Evolutionary conservation across 2,888 invertebrate species (phyloP), one percentile per base, ranked within the genome.

Genomic region (Pollenia amentaria): DNA sequence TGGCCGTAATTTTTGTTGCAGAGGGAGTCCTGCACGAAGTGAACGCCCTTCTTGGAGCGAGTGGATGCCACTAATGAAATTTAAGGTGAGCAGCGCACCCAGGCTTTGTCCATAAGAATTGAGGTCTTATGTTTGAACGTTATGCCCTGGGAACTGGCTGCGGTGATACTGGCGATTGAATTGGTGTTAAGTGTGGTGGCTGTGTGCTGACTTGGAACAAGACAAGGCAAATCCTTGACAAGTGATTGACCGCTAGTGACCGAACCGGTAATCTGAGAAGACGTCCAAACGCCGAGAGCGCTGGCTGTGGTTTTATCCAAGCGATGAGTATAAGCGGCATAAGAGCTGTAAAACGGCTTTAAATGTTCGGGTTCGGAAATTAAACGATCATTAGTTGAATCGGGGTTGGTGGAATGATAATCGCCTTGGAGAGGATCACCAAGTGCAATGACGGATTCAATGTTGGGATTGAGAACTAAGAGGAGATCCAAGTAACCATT

Each of bases 31-130:
- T 21, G 12, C 2, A 55, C 55, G 18, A 55, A 55, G 16, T 55
- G 55, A 16, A 55, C 7, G 21, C 55, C 55, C 4, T 3, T 18
- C 7, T 16, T n/a, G 10, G 55, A 55, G 16, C 55, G 16, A 6
- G 55, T 55, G 10, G 16, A 16, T 3, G 55, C 55, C 12, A 55
- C 55, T 18, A 55, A 21, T 8, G 55, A 55, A 8, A 55, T 55
- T 14, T 55, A 16, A 55, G 55, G 55, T 3, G 55, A 55, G 55
- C 55, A 55, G 4, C 55, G 55, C 11, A 55, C 16, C 55, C 55
- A 55, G 10, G 55, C 3, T 21, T 55, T 55, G 14, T 55, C 55
- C 18, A 55, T 3, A 55, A 55, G 7, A 16, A 55, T 16, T n/a
- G 12, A 16, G 14, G 16, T 16, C 2, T 16, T n/a, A 55, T 16